Percentiles rank a stretch among this genome's conserved stretches.
phyloP scores from a whole-genome alignment of 2,113 vertebrate species.

The Cromileptes altivelis region DNA sequence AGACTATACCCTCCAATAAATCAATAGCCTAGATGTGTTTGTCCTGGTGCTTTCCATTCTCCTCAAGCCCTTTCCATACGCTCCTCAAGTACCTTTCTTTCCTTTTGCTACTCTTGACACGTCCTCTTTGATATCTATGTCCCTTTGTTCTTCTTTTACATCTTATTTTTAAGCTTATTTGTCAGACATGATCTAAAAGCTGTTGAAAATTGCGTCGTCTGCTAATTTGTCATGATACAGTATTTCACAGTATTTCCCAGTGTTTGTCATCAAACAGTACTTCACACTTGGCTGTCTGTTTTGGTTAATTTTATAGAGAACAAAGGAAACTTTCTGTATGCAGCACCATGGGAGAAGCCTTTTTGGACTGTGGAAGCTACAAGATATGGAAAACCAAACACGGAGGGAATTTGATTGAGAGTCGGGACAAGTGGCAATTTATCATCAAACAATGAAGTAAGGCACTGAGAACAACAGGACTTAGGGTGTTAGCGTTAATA shows the following conservation, averaged over 20 bases:
- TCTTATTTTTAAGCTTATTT: conserved; percentile 51
- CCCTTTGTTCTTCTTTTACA: conserved; percentile 54
- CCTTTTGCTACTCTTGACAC: conserved; percentile 27
- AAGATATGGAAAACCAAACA: conserved; percentile 63
- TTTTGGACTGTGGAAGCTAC: conserved; percentile 61
- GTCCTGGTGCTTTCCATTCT: conserved; percentile 77
- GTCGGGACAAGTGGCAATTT: conserved; percentile 73
- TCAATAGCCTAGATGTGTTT: conserved; percentile 83
- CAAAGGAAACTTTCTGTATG: conserved; percentile 60
- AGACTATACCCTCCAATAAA: conserved; percentile 83
- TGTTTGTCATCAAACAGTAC: conserved; percentile 74
- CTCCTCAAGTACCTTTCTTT: conserved; percentile 36
- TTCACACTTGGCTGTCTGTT: conserved; percentile 63
- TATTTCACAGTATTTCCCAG: conserved; percentile 56
- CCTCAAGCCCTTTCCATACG: conserved; percentile 47
- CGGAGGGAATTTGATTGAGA: conserved; percentile 77
- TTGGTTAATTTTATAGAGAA: conserved; percentile 63
- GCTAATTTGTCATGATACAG: conserved; percentile 64
- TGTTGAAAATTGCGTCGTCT: conserved; percentile 36
- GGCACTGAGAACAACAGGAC: conserved; percentile 68
- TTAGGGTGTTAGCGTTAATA: conserved; percentile 66
- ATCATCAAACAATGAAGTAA: conserved; percentile 76
- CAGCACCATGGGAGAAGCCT: conserved; percentile 45
- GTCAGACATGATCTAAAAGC: conserved; percentile 59
- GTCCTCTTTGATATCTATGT: conserved; percentile 41